Conservation (phyloP, 2,797 vertebrate species). For the Calcarius lapponicus region DNA sequence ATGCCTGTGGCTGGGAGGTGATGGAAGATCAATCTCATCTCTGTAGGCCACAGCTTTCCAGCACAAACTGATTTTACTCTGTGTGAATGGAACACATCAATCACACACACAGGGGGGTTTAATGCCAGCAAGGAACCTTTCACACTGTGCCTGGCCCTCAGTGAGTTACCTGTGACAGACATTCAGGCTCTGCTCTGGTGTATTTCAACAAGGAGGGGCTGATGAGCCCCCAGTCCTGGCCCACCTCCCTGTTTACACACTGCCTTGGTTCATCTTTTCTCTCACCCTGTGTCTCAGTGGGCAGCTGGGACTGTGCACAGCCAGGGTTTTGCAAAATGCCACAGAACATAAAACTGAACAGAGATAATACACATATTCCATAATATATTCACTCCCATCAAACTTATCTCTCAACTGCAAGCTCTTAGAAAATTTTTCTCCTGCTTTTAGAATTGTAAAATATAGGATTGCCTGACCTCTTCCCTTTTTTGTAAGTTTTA, state of each 20-base stretch:
- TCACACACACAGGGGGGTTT: background rate
- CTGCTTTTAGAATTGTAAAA: background rate
- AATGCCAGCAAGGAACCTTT: background rate
- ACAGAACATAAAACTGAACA: background rate
- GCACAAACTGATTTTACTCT: background rate
- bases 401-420: background rate
- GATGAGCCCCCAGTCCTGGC: background rate
- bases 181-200: background rate
- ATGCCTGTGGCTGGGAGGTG: background rate
- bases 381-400: background rate
- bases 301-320: background rate
- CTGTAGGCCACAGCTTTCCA: background rate
- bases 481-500: background rate
- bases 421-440: background rate
- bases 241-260: background rate
- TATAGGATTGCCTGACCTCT: background rate
- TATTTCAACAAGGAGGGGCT: background rate
- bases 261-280: background rate
- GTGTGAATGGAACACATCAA: background rate
- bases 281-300: rapidly evolving
- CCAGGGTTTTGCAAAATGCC: background rate
- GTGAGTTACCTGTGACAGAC: background rate
- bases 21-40: background rate
- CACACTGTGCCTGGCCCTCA: background rate
- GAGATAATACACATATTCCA: background rate